Base-by-base conservation (phyloP, 2,888 invertebrate genomes). In the Sinodicranocentrus sp. region DNA sequence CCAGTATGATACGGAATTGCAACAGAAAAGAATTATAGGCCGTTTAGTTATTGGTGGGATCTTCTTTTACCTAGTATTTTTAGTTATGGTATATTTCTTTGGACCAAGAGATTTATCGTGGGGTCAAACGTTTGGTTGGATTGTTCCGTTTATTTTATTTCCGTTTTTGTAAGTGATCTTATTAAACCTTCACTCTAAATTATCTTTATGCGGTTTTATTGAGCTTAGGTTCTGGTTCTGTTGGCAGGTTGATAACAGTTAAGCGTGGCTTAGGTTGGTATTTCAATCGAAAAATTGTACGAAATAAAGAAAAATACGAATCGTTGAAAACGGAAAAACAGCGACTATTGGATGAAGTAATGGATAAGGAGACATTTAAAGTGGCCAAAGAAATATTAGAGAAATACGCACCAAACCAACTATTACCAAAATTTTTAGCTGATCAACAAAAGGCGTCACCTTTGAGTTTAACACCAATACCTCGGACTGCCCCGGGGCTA, bases 331-430 rank as follows among this genome's bases (percentile, higher is more conserved):
- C 94, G n/a, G 94, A 96, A 89, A 98, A 97, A 90, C 95, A 94
- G 90, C 94, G 95, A 90, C 94, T 98, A 86, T 91, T 99, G 78
- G 98, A 99, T 90, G 95, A 97, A 90, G 98, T 99, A 39, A 98
- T 97, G 94, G 98, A 99, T 90, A 98, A 95, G 44, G 98, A 99
- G 91, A 98, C 98, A 0, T 99, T 98, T 90, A 99, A 98, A 92
- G 95, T 95, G 89, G 97, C 97, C 3, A 96, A 95, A 90, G 94
- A 95, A 90, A 96, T 98, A 88, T 91, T 98, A 79, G 95, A 97
- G 90, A 96, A 95, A 90, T 97, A 94, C 91, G 97, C 94, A 84
- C 94, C 94, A 23, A 93, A 93, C 87, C 92, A 92, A 88, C 89
- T 93, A 19, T 89, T 89, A 19, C 89, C 89, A 48, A 88, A 88